Percentiles rank a stretch among this genome's conserved stretches.
phyloP scores from a whole-genome alignment of 2,888 invertebrate species.

The Hanleya hanleyi region DNA sequence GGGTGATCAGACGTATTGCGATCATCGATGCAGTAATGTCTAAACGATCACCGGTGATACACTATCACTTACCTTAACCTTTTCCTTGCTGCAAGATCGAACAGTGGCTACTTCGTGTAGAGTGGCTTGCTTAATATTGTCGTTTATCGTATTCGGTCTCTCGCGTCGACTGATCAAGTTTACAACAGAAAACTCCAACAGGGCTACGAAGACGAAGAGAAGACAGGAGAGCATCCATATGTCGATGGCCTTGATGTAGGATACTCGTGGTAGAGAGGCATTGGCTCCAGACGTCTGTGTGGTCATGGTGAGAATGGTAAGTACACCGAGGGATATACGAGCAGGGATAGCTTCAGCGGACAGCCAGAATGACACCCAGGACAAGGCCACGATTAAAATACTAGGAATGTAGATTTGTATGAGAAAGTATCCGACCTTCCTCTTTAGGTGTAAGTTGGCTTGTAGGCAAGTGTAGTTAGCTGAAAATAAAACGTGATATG shows the following conservation, averaged over 20 bases:
- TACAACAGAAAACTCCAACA: conserved; percentile 91
- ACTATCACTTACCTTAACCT: no score
- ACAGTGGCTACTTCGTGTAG: no score
- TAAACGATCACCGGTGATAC: no score
- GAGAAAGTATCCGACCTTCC: conserved; percentile 91
- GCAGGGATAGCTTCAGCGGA: conserved; percentile 89
- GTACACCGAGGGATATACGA: conserved; percentile 88
- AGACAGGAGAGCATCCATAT: conserved; percentile 76
- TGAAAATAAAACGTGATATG: conserved; percentile 17
- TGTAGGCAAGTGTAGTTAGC: conserved; percentile 79
- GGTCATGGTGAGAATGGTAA: conserved; percentile 83
- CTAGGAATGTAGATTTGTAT: conserved; percentile 95
- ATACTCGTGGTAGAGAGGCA: conserved; percentile 90
- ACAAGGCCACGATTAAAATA: conserved; percentile 93
- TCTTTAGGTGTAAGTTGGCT: conserved; percentile 86
- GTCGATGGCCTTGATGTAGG: conserved; percentile 93
- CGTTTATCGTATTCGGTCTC: no score
- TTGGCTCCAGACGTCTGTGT: conserved; percentile 95
- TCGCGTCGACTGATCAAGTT: conserved; percentile 74
- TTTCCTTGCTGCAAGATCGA: no score
- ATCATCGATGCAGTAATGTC: no score
- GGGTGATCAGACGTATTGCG: no score
- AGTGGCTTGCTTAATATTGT: no score
- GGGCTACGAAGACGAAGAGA: conserved; percentile 89
- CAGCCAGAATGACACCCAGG: conserved; percentile 98